Conservation (phyloP, 2,888 invertebrate genomes). For the Caenorhabditis plicata region DNA sequence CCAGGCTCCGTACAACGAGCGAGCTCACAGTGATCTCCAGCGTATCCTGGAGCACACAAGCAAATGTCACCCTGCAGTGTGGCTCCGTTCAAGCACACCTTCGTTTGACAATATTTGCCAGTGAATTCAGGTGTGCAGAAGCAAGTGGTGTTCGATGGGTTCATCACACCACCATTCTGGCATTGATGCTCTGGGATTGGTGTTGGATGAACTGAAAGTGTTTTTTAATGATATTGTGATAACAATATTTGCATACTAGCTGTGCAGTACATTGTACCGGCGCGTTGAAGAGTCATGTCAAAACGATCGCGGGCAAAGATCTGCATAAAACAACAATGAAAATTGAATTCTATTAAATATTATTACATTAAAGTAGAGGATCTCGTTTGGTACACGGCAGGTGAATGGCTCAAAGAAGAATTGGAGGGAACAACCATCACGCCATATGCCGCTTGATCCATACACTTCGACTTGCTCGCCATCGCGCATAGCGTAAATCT, state of each 20-base stretch:
- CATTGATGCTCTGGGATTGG: conserved; percentile 44
- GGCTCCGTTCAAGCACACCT: conserved; percentile 53
- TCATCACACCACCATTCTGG: conserved; percentile 53
- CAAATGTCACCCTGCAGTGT: conserved; percentile 38
- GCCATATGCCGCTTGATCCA: conserved; percentile 48
- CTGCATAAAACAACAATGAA: conserved; percentile 7
- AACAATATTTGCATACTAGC: conserved; percentile 7
- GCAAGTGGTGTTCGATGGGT: conserved; percentile 47
- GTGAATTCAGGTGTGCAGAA: conserved; percentile 47
- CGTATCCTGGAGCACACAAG: conserved; percentile 45
- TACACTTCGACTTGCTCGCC: conserved; percentile 42
- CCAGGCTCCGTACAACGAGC: conserved; percentile 42
- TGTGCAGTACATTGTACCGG: conserved; percentile 52
- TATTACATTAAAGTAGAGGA: conserved; percentile 50
- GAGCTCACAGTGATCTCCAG: conserved; percentile 42
- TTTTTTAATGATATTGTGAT: not conserved
- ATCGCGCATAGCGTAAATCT: conserved; percentile 39
- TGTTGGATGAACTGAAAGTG: conserved; percentile 32
- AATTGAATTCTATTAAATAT: not conserved
- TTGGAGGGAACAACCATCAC: conserved; percentile 48
- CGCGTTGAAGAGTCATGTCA: conserved; percentile 47
- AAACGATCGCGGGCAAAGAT: conserved; percentile 46
- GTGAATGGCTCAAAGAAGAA: conserved; percentile 55
- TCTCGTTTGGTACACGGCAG: conserved; percentile 41
- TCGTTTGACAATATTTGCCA: conserved; percentile 46